Evolutionary conservation across 2,888 invertebrate genomes (phyloP).

Genomic region (Cephus pulcher): DNA sequence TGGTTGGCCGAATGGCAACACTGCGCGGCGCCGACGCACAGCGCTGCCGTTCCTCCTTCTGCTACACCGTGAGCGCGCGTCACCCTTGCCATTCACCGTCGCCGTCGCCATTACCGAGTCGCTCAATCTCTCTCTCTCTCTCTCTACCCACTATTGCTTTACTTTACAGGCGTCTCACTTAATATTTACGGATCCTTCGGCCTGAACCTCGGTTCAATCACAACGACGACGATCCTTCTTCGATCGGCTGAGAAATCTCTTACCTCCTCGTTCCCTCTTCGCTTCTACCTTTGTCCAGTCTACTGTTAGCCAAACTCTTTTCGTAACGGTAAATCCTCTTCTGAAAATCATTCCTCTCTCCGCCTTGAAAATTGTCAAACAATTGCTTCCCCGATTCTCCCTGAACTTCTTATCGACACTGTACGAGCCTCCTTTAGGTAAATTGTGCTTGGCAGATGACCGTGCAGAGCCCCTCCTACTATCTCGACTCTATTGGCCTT

Average conservation of each 20-base stretch:
- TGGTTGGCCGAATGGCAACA: slow-evolving; percentile 29
- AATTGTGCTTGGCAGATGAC: not conserved
- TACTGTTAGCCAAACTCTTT: not conserved
- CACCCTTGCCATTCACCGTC: not conserved
- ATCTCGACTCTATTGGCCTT: not conserved
- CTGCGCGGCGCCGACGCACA: slow-evolving; percentile 28
- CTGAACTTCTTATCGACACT: not conserved
- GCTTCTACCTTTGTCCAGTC: not conserved
- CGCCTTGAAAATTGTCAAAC: not conserved
- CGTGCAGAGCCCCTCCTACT: not conserved
- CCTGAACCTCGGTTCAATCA: not conserved
- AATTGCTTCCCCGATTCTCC: not conserved
- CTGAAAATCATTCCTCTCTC: not conserved
- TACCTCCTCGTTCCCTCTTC: no score
- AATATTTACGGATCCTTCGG: no score
- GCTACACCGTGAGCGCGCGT: not conserved
- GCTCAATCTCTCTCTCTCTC: not conserved
- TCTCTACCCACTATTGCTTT: not conserved
- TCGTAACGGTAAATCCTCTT: not conserved
- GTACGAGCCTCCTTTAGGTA: not conserved
- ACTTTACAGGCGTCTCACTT: no score
- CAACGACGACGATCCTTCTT: not conserved
- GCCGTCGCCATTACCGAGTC: not conserved
- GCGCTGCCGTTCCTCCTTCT: not conserved
- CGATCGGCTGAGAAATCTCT: not conserved